phyloP scores from a whole-genome alignment of 1,140 invertebrate genomes.

The Meteorus sp. region DNA sequence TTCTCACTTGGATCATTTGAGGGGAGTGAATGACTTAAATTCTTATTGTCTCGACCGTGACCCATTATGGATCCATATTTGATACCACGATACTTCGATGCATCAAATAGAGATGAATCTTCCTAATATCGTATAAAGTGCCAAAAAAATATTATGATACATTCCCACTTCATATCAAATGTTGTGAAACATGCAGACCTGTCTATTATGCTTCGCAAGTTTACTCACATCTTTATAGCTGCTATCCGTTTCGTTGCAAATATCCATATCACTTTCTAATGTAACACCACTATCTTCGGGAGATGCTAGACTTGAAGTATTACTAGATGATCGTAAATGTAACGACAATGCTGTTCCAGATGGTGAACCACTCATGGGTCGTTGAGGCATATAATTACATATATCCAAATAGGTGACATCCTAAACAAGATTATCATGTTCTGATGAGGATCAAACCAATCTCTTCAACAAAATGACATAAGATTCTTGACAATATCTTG shows the following conservation, averaged over 20 bases:
- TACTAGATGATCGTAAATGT: slow-evolving; percentile 50
- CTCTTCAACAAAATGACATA: background rate
- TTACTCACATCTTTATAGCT: slow-evolving; percentile 53
- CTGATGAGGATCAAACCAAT: no score
- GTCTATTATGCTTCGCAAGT: no score
- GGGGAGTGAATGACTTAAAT: slow-evolving; percentile 41
- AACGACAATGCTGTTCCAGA: slow-evolving; percentile 51
- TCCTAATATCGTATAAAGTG: slow-evolving; percentile 44
- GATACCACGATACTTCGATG: slow-evolving; percentile 50
- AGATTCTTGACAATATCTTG: slow-evolving; percentile 1
- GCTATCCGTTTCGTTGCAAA: slow-evolving; percentile 55
- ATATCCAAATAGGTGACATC: slow-evolving; percentile 57
- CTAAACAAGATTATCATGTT: slow-evolving; percentile 36
- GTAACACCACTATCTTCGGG: slow-evolving; percentile 57
- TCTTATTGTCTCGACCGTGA: slow-evolving; percentile 46
- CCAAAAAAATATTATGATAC: no score
- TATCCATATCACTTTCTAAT: slow-evolving; percentile 57
- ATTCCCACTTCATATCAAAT: no score
- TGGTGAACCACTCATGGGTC: slow-evolving; percentile 57
- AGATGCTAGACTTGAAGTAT: slow-evolving; percentile 56
- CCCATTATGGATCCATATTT: slow-evolving; percentile 48
- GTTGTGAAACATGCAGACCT: slow-evolving; percentile 3
- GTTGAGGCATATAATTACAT: slow-evolving; percentile 57
- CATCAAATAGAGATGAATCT: slow-evolving; percentile 52
- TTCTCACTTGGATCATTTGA: slow-evolving; percentile 54